These are phyloP conservation scores for Murina feae DNA, from an alignment of 2,113 vertebrate species.

Conservation along the genomic window DNA sequence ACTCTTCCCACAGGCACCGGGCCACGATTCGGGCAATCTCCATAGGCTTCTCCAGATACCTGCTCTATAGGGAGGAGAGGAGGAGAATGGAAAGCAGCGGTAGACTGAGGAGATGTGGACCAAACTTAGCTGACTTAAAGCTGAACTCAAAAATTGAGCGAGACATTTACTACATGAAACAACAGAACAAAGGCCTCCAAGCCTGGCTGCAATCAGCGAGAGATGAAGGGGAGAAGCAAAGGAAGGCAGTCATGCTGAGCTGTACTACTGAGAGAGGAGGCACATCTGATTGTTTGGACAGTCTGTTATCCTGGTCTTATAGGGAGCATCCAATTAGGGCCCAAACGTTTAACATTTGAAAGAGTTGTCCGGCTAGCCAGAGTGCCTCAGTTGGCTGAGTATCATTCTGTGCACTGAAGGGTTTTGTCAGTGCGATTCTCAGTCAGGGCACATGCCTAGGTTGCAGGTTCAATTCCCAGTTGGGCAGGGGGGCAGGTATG, in stretches of 20 bases:
- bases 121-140: neutral
- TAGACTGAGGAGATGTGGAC: neutral
- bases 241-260: neutral
- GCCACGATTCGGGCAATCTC: slow-evolving; percentile 97
- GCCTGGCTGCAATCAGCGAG: neutral
- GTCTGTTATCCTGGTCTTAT: neutral
- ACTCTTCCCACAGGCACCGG: slow-evolving; percentile 97
- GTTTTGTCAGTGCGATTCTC: neutral
- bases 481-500: neutral
- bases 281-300: neutral
- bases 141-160: neutral
- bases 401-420: neutral
- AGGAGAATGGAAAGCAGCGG: neutral
- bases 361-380: neutral
- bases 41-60: slow-evolving; percentile 97
- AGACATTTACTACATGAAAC: neutral
- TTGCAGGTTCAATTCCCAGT: neutral
- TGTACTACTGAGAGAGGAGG: neutral
- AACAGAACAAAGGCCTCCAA: neutral
- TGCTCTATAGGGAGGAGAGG: slow-evolving; percentile 82
- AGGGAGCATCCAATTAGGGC: neutral
- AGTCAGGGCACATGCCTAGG: neutral
- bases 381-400: neutral
- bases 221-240: neutral
- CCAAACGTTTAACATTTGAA: neutral